Percentiles rank a stretch among this genome's conserved stretches.
phyloP scores from a whole-genome alignment of 2,797 vertebrate species.

The Fringilla coelebs region DNA sequence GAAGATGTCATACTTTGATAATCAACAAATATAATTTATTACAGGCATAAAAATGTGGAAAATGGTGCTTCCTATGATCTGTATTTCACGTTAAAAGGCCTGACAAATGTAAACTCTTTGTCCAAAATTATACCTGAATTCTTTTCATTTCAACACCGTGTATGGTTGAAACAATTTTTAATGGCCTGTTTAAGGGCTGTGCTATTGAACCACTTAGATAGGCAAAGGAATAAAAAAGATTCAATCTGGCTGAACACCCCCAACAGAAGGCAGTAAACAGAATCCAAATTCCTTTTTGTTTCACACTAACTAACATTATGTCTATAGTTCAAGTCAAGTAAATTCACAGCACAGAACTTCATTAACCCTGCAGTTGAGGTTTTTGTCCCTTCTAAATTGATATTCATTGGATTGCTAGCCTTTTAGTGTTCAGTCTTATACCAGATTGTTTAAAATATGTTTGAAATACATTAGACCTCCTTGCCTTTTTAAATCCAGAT shows the following conservation, averaged over 20 bases:
- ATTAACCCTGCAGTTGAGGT: neutral
- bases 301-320: neutral
- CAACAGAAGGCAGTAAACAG: neutral
- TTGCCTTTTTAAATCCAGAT: neutral
- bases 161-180: neutral
- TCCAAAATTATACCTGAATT: neutral
- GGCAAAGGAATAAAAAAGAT: neutral
- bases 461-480: neutral
- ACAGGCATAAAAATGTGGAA: neutral
- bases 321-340: neutral
- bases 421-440: neutral
- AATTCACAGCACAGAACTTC: neutral
- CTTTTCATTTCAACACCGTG: neutral
- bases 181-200: neutral
- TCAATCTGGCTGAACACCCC: neutral
- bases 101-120: neutral
- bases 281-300: neutral
- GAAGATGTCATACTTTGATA: neutral
- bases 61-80: neutral
- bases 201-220: neutral
- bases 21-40: neutral
- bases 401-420: neutral
- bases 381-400: neutral
- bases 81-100: neutral
- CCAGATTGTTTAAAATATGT: neutral